Evolutionary conservation across 2,888 invertebrate genomes (phyloP).

Genomic region (Philhelius pedissequus): DNA sequence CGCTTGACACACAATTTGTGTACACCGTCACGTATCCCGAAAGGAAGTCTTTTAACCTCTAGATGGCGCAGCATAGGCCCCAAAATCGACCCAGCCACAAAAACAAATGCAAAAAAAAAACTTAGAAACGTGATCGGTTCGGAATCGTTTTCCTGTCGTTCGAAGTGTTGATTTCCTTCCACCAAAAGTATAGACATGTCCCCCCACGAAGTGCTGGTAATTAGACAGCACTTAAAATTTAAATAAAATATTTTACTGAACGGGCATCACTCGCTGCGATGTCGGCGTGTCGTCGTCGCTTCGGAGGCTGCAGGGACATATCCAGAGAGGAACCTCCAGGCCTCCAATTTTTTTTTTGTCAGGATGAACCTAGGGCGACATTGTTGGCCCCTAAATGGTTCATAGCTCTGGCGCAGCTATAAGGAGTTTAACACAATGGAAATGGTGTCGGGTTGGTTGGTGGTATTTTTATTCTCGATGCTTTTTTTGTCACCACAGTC

Average conservation of each 20-base stretch:
- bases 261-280: constrained; percentile 31
- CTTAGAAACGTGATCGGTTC: constrained; percentile 63
- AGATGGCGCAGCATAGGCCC: constrained; percentile 37
- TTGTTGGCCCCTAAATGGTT: constrained; percentile 47
- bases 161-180: constrained; percentile 58
- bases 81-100: constrained; percentile 46
- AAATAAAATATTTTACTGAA: constrained; percentile 65
- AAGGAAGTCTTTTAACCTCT: constrained; percentile 67
- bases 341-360: neutral
- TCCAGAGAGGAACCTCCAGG: neutral
- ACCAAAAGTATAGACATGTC: constrained; percentile 2
- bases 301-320: neutral
- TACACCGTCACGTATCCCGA: constrained; percentile 58
- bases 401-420: constrained; percentile 34
- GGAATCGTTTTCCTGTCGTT: constrained; percentile 51
- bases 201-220: constrained; percentile 55
- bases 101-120: neutral
- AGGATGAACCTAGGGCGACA: constrained; percentile 51
- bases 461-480: constrained; percentile 42
- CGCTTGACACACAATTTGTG: constrained; percentile 64
- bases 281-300: too few species aligned
- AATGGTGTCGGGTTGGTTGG: constrained; percentile 46
- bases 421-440: constrained; percentile 39
- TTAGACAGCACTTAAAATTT: constrained; percentile 63
- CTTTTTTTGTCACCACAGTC: constrained; percentile 66